These are phyloP conservation scores for Lithophane socia DNA, from an alignment of 2,888 invertebrate genomes.

Conservation along the genomic window DNA sequence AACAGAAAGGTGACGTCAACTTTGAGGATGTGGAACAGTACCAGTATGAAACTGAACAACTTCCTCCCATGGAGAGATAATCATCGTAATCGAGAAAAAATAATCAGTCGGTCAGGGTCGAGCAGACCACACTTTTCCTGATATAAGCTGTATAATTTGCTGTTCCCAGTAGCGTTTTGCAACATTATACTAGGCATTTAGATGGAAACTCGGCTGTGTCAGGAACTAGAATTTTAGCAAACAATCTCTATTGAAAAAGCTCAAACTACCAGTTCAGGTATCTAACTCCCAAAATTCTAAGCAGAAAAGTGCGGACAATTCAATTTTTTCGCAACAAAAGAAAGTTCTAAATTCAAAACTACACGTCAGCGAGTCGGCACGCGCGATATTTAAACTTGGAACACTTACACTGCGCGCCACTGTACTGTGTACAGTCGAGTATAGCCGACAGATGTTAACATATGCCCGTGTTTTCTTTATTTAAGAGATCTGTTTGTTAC, in stretches of 20 bases:
- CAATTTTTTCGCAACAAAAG: slow-evolving; percentile 18
- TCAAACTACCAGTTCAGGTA: too few species aligned
- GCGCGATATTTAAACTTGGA: slow-evolving; percentile 66
- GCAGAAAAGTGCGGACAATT: slow-evolving; percentile 6
- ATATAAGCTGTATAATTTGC: not conserved
- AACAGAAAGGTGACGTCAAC: too few species aligned
- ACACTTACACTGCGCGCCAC: slow-evolving; percentile 69
- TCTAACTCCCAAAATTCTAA: not conserved
- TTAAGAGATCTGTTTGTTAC: slow-evolving; percentile 90
- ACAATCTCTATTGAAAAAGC: not conserved
- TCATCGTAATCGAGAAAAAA: too few species aligned
- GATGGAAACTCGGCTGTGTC: not conserved
- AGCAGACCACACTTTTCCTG: too few species aligned
- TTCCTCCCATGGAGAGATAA: too few species aligned
- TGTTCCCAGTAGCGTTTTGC: not conserved
- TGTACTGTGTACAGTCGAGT: slow-evolving; percentile 72
- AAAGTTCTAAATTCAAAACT: slow-evolving; percentile 37
- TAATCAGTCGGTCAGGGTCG: too few species aligned
- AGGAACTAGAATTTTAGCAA: not conserved
- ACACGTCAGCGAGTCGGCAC: slow-evolving; percentile 56
- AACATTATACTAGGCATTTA: not conserved
- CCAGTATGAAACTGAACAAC: too few species aligned
- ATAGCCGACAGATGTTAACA: slow-evolving; percentile 88
- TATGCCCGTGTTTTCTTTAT: slow-evolving; percentile 90
- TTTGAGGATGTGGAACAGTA: too few species aligned